Base-by-base conservation (phyloP, 2,888 invertebrate genomes). In the Andrena bucephala region DNA sequence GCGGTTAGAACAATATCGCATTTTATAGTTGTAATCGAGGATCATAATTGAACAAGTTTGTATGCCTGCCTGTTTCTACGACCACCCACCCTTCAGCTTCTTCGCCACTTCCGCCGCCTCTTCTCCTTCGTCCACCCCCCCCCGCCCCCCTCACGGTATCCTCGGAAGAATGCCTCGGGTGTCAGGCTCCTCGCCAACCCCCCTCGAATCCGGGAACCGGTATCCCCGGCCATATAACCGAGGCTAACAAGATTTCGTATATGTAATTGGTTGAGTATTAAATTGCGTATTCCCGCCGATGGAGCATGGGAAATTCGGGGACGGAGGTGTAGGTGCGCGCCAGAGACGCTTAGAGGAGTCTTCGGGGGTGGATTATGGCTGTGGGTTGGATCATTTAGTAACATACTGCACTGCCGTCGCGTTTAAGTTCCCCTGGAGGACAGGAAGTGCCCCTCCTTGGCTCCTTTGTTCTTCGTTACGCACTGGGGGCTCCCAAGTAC, bases 231-330 rank as follows among this genome's bases (percentile, higher is more conserved):
- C 91, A 89, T 94, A 94, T 94, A 94, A 94, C 93, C 93, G 90
- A 89, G 91, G 91, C 93, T 94, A 94, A 94, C 94, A 94, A 94
- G 94, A 94, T 94, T 93, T 94, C 94, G 94, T 93, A 92, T 92
- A 93, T 93, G 93, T 94, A 94, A 94, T 94, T 94, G 94, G 93
- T 94, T 89, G 93, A 92, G 93, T 94, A 94, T 94, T 94, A 94
- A 94, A 94, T 93, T 94, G 93, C 93, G 93, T 93, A 94, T 94
- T 94, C 92, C 81, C 90, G 90, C 89, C 83, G 86, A 84, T 84
- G 85, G 84, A 83, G 83, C 86, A 88, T 82, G 84, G 87, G 89
- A 84, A 87, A 89, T 85, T 85, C 68, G 71, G 86, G 85, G 80
- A 57, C 74, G 67, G 80, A 77, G 79, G 87, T 85, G 82, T 78